Evolutionary conservation across 2,888 invertebrate genomes (phyloP), one percentile per base, ranked within the genome.

Genomic region (Xanthorhoe spadicearia): DNA sequence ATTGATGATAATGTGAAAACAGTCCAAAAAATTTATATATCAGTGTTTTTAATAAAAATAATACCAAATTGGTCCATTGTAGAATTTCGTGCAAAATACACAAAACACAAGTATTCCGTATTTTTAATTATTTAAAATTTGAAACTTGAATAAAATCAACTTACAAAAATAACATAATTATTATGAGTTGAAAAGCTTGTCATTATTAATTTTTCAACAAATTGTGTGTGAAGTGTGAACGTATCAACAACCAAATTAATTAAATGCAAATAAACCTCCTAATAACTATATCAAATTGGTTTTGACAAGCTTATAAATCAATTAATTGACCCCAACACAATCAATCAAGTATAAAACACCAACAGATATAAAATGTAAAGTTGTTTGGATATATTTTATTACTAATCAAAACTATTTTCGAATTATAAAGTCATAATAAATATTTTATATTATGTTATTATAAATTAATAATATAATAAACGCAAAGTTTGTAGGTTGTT

Each of bases 271-370:
- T 68, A 50, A 64, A 50, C n/a, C 15, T 53, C 57, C 13, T 68
- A 61, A 61, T 64, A 60, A 43, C 67, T 61, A 17, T 61, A 50
- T 54, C 61, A 17, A 64, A 68, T 68, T 61, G 63, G 32, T 64
- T 64, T 61, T 64, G 32, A 68, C 38, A 61, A 57, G 61, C 60
- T 59, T 50, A 49, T 68, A 64, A 68, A 68, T 68, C 67, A 68
- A 68, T 68, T 57, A 53, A 60, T 63, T 55, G 52, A 68, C 67
- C 67, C 67, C 43, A 64, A 64, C 60, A 35, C 63, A 64, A 15
- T 64, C 49, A 64, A 64, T 64, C 64, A 68, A 57, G 60, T 57
- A 53, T 57, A 64, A 13, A 60, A 53, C 28, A 60, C 35, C 62
- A 60, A 56, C 38, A 57, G 0, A 1, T 56, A 56, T 7, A 18